Conservation (phyloP, 2,888 invertebrate genomes). For the Muschampia plurimacula region DNA sequence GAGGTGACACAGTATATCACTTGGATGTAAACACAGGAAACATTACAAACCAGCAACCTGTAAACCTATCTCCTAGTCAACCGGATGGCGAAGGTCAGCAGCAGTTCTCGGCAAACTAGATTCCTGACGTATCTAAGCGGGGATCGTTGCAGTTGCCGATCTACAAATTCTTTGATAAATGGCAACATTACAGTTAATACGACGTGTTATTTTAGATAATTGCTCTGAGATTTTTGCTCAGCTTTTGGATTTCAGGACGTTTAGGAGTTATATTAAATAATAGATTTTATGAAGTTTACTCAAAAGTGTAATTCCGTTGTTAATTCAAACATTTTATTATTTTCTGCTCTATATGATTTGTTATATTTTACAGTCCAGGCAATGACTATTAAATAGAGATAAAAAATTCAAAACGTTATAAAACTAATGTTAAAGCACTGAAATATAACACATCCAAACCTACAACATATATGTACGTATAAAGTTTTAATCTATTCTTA, state of each 20-base stretch:
- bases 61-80: slow-evolving; percentile 36
- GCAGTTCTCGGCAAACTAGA: slow-evolving; percentile 36
- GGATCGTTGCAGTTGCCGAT: slow-evolving; percentile 29
- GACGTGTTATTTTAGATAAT: background rate
- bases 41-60: slow-evolving; percentile 37
- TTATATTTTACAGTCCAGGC: too few relatives aligned
- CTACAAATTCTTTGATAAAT: slow-evolving; percentile 35
- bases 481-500: background rate
- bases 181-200: background rate
- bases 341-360: too few relatives aligned
- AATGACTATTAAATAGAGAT: too few relatives aligned
- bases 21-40: slow-evolving; percentile 37
- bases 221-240: background rate
- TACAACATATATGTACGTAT: too few relatives aligned
- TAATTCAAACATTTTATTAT: too few relatives aligned
- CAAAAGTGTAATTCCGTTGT: background rate
- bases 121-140: slow-evolving; percentile 39
- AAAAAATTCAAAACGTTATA: background rate
- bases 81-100: slow-evolving; percentile 39
- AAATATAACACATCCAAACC: background rate
- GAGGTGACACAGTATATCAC: slow-evolving; percentile 17
- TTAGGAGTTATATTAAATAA: background rate
- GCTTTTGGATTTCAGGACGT: background rate
- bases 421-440: background rate
- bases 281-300: background rate